Base-by-base conservation (phyloP, 2,888 invertebrate genomes). In the Sphaerophoria taeniata region DNA sequence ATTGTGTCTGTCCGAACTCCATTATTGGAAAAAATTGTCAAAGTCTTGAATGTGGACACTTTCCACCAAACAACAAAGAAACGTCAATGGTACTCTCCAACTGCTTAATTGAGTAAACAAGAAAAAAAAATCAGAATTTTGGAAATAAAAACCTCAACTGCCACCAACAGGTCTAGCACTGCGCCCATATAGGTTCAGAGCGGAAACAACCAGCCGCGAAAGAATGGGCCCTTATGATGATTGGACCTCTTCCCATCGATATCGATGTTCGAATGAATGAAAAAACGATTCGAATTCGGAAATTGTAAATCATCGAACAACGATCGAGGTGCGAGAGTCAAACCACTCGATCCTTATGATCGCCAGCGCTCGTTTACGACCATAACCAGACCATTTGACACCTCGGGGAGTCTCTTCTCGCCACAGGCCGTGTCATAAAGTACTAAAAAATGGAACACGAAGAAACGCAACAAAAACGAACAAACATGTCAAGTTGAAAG, bases 311-410 rank as follows among this genome's bases (percentile, higher is more conserved):
- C 84, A 84, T 60, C 39, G 16, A 11, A 16, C 2, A 49, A 49
- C 4, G 39, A 11, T 24, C 24, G 16, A 4, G 12, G 58, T 12
- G 58, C 36, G 24, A 9, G 36, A 58, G 36, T 34, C 24, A 39
- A 24, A 43, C 24, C 1, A 24, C 24, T 24, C 12, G 24, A 60
- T 84, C 75, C 84, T 80, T 79, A 53, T 12, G 61, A 75, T 39
- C 16, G 36, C 84, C 79, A 79, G 56, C 80, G 61, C 51, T 76
- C 83, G 83, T 74, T 83, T 79, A 83, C 71, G 83, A 74, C 65
- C 65, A 71, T 71, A 84, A 80, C 84, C 75, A 80, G 75, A 72
- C 84, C 80, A 80, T 84, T 84, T 80, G 75, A 84, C 84, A 84
- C 84, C 75, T 84, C 84, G 75, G 84, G 84, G 84, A 84, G 84